These are phyloP conservation scores for Dasysyrphus albostriatus DNA, from an alignment of 2,888 invertebrate species.

Conservation along the genomic window DNA sequence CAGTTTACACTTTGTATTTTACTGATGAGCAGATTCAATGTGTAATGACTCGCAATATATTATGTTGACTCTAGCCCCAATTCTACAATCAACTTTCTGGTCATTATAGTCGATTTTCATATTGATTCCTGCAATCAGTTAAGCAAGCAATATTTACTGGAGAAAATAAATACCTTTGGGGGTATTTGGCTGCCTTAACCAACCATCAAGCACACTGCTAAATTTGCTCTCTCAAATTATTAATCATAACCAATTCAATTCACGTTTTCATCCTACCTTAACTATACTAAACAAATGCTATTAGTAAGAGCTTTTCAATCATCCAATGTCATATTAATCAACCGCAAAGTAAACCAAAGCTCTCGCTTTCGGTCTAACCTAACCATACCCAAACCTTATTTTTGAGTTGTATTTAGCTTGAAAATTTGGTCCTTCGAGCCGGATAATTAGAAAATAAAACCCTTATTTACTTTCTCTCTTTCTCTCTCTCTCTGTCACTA, in stretches of 20 bases:
- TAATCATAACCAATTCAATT: conserved; percentile 2
- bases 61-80: background rate
- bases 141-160: background rate
- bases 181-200: no score
- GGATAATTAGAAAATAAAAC: conserved; percentile 53
- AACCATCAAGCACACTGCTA: background rate
- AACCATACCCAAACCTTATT: background rate
- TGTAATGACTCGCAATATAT: background rate
- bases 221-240: background rate
- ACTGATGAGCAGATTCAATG: background rate
- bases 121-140: background rate
- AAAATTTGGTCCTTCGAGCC: conserved; percentile 61
- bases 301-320: conserved; percentile 21
- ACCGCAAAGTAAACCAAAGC: background rate
- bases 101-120: background rate
- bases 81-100: background rate
- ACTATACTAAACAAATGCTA: conserved; percentile 2
- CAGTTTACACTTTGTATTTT: no score
- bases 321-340: conserved; percentile 28
- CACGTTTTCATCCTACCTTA: background rate
- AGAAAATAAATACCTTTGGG: conserved; percentile 4
- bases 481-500: background rate
- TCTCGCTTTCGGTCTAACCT: background rate
- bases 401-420: background rate
- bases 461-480: background rate